Conservation (phyloP, 2,888 invertebrate species). For the Ormyrus labotus region DNA sequence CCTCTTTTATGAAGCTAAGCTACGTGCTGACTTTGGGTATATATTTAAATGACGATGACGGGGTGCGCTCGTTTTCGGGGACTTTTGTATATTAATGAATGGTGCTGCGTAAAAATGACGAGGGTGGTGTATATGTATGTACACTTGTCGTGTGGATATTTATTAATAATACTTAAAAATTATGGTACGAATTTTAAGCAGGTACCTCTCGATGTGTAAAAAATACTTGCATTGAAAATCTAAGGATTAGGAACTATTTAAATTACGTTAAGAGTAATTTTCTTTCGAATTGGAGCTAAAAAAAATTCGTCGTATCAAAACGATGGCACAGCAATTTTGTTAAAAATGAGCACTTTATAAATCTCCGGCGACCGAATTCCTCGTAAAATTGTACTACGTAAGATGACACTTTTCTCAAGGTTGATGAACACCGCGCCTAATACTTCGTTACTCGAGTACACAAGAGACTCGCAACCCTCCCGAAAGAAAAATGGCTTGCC, state of each 20-base stretch:
- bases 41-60: background rate
- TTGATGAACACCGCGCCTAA: too few relatives aligned
- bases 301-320: conserved; percentile 22
- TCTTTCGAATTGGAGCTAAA: too few relatives aligned
- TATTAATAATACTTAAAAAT: background rate
- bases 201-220: background rate
- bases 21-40: background rate
- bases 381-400: too few relatives aligned
- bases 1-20: background rate
- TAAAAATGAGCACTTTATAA: conserved; percentile 12
- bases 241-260: conserved; percentile 46
- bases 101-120: too few relatives aligned
- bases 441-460: too few relatives aligned
- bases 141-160: background rate
- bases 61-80: too few relatives aligned
- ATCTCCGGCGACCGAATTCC: background rate
- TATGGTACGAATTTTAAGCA: background rate
- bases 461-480: too few relatives aligned
- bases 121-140: too few relatives aligned
- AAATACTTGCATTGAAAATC: background rate
- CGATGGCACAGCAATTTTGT: conserved; percentile 48
- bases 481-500: too few relatives aligned
- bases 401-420: too few relatives aligned
- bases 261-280: conserved; percentile 16
- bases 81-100: too few relatives aligned